Percentiles rank a stretch among this genome's conserved stretches.
Evolutionary conservation across 2,797 vertebrate genomes (phyloP).

Genomic region (Dermochelys coriacea): DNA sequence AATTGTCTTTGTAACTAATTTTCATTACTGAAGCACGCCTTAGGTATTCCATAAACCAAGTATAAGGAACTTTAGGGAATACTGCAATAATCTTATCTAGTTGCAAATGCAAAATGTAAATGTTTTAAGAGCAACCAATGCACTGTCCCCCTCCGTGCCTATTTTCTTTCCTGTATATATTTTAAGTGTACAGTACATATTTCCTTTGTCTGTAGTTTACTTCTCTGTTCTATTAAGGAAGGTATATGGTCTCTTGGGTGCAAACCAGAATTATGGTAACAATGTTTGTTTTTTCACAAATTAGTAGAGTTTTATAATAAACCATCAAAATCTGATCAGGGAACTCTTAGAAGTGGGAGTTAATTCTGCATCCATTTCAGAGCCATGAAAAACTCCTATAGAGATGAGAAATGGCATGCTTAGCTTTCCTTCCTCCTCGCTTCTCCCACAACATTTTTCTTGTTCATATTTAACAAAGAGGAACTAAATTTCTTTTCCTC

Average conservation of each 20-base stretch:
- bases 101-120: background rate
- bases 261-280: conserved; percentile 19
- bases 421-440: background rate
- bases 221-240: background rate
- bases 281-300: conserved; percentile 4
- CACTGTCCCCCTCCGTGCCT: background rate
- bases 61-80: background rate
- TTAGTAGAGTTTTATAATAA: conserved; percentile 9
- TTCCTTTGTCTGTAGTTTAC: background rate
- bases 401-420: background rate
- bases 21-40: background rate
- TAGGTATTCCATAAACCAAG: background rate
- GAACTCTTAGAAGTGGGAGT: background rate
- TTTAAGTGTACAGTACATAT: background rate
- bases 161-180: background rate
- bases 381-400: background rate
- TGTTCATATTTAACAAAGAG: conserved; percentile 42
- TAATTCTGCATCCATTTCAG: conserved; percentile 18
- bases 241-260: background rate
- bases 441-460: background rate
- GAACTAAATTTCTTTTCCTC: conserved; percentile 56
- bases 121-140: background rate
- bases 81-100: background rate
- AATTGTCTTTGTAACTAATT: conserved; percentile 38
- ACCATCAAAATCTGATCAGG: background rate